A percentile compares a stretch with the other conserved stretches of the same genome.
Conservation (phyloP, 2,113 vertebrate species). For the Nerophis ophidion region DNA sequence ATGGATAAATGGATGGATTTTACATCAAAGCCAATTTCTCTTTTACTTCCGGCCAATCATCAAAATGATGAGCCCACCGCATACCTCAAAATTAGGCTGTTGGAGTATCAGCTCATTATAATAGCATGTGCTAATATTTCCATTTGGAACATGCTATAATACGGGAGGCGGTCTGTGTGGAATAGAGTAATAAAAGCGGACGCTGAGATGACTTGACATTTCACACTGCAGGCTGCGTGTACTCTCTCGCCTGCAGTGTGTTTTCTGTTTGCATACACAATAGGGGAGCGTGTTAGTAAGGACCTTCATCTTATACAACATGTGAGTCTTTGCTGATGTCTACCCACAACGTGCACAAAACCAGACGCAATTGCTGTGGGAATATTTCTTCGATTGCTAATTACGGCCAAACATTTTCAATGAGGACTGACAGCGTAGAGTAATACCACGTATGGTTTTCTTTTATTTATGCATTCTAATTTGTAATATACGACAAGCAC, state of each 20-base stretch:
- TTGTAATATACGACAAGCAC: too few species aligned
- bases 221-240: constrained; percentile 38
- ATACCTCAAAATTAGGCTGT: constrained; percentile 54
- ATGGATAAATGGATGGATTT: constrained; percentile 27
- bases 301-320: constrained; percentile 11
- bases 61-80: constrained; percentile 46
- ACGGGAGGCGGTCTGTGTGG: constrained; percentile 33
- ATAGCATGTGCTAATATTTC: constrained; percentile 55
- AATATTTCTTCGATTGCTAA: too few species aligned
- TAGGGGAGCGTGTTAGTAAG: not conserved
- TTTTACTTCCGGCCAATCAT: constrained; percentile 49
- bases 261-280: constrained; percentile 20
- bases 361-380: not conserved
- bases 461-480: too few species aligned
- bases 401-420: too few species aligned
- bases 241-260: constrained; percentile 22
- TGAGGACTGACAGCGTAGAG: too few species aligned
- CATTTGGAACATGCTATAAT: constrained; percentile 45
- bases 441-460: too few species aligned
- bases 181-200: constrained; percentile 61
- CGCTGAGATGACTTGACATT: constrained; percentile 57
- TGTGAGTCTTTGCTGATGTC: constrained; percentile 6
- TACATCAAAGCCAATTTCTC: constrained; percentile 59
- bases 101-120: constrained; percentile 48
- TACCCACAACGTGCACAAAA: constrained; percentile 6